Base-by-base conservation (phyloP, 2,113 vertebrate species). In the Chinchilla lanigera region DNA sequence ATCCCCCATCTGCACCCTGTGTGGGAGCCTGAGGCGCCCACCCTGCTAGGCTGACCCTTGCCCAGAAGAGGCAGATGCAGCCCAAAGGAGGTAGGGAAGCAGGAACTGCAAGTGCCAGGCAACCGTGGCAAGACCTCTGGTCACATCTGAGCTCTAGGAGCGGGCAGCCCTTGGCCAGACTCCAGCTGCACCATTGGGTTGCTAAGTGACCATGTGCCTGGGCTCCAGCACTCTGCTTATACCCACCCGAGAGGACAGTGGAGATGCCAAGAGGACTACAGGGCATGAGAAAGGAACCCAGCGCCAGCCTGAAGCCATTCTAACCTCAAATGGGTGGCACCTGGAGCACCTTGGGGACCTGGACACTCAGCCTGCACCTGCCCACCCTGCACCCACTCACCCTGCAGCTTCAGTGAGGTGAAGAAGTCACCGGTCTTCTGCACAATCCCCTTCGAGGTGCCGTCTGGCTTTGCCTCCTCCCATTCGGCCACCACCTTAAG, bases 371-470 rank as follows among this genome's bases (percentile, higher is more conserved):
- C 60, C 77, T 38, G 38, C 24, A 19, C 7, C 58, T 4, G 2
- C 17, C 33, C 8, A 7, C 44, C 99, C 24, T 99, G 97, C 77
- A 99, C 5, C 58, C 9, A 5, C 30, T 47, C 12, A 12, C 77
- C 99, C 24, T 99, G 97, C 75, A 99, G 98, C 97, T 98, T 98
- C 93, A 99, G 91, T 0, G 99, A 97, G 38, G 98, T 97, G 0
- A 96, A 98, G 90, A 99, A 99, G 96, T 97, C 98, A 0, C 96
- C 99, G 0, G 71, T 98, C 98, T 98, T 99, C 97, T 93, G 98
- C 85, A 96, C 0, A 0, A 89, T 67, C 97, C 98, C 81, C 16
- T 88, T 98, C 14, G 13, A 24, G 5, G 86, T 75, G 0, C 60
- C 10, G 0, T 88, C 97, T 0, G 69, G 6, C 0, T 85, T 84